Conservation (phyloP, 2,113 vertebrate species). For the Ceyx margarethae region DNA sequence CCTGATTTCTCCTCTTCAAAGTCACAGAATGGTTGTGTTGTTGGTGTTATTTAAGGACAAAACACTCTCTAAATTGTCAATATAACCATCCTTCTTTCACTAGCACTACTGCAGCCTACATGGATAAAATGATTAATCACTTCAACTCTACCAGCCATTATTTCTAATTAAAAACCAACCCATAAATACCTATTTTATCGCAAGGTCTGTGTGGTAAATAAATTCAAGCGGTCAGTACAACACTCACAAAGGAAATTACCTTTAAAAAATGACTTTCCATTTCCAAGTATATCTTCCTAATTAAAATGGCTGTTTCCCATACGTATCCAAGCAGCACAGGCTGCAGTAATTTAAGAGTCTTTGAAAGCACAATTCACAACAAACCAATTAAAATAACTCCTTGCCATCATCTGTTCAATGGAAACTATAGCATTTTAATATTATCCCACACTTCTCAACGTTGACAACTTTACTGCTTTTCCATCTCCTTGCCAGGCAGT, state of each 20-base stretch:
- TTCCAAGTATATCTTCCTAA: slow-evolving; percentile 73
- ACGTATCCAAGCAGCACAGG: slow-evolving; percentile 34
- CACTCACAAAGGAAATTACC: slow-evolving; percentile 68
- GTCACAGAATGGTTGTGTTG: fast-evolving
- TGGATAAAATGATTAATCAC: slow-evolving; percentile 83
- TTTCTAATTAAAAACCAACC: slow-evolving; percentile 89
- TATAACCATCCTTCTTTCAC: slow-evolving; percentile 67
- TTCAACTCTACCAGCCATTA: slow-evolving; percentile 83
- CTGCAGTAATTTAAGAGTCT: slow-evolving; percentile 54
- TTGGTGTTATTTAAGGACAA: slow-evolving; percentile 57
- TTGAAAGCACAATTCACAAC: slow-evolving; percentile 49
- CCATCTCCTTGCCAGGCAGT: background rate
- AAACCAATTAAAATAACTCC: slow-evolving; percentile 47
- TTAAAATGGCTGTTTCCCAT: slow-evolving; percentile 71
- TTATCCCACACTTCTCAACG: background rate
- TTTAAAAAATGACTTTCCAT: slow-evolving; percentile 71
- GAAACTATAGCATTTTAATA: slow-evolving; percentile 33
- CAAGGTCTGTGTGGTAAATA: slow-evolving; percentile 82
- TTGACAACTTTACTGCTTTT: slow-evolving; percentile 15
- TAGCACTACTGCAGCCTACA: slow-evolving; percentile 65
- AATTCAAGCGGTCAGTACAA: slow-evolving; percentile 76
- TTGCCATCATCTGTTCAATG: slow-evolving; percentile 31
- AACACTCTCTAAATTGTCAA: slow-evolving; percentile 63
- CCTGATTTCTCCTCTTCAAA: background rate
- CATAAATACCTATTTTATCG: slow-evolving; percentile 84